Conservation (phyloP, 2,888 invertebrate genomes). For the Candidula unifasciata region DNA sequence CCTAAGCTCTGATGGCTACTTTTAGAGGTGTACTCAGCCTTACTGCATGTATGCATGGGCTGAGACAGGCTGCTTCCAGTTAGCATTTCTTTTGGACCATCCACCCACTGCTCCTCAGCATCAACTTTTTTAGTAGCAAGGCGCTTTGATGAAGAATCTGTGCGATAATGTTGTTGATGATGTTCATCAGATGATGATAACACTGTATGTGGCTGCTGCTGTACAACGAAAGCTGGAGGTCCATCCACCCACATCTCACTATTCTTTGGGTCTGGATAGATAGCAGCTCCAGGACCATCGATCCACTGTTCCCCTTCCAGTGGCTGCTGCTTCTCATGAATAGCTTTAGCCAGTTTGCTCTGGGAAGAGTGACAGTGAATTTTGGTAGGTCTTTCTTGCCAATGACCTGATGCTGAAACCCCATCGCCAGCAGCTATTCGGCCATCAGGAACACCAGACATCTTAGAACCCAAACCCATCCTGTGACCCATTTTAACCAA, state of each 20-base stretch:
- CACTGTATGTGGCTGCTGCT: constrained; percentile 40
- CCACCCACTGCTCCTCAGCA: constrained; percentile 81
- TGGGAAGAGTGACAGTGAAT: constrained; percentile 50
- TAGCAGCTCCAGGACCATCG: constrained; percentile 90
- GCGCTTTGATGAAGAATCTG: constrained; percentile 44
- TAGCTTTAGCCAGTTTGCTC: constrained; percentile 53
- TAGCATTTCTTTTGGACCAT: constrained; percentile 75
- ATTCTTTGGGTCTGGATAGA: constrained; percentile 65
- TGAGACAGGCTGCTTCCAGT: constrained; percentile 46
- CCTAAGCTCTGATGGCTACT: constrained; percentile 6
- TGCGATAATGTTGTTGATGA: constrained; percentile 46
- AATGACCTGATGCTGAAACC: constrained; percentile 44
- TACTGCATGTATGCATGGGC: constrained; percentile 57
- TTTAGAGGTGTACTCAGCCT: constrained; percentile 44
- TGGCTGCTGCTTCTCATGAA: constrained; percentile 52
- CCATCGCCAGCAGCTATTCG: constrained; percentile 32
- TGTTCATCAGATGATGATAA: constrained; percentile 13
- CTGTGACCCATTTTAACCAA: constrained; percentile 52
- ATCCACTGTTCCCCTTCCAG: constrained; percentile 90
- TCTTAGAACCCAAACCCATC: constrained; percentile 35
- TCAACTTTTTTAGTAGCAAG: constrained; percentile 84
- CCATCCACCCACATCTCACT: constrained; percentile 97
- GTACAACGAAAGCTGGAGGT: constrained; percentile 82
- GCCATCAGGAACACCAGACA: constrained; percentile 24
- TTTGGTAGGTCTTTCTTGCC: constrained; percentile 55